Evolutionary conservation across 1,140 invertebrate genomes (phyloP).

Genomic region (Adoxophyes honmai): DNA sequence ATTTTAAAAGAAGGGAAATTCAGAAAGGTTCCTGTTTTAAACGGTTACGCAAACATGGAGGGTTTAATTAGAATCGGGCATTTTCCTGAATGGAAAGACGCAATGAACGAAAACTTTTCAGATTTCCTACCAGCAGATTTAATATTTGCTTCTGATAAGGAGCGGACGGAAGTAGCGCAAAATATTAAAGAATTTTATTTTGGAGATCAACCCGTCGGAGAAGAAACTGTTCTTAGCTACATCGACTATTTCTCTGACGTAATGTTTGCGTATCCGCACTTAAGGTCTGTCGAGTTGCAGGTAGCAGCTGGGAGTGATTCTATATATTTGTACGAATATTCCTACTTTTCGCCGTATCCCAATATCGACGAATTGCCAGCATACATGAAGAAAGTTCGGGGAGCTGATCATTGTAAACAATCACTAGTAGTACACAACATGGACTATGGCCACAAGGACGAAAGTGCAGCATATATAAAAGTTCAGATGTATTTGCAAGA

Average conservation of each 20-base stretch:
- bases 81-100: background rate
- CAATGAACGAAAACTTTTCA: conserved; percentile 33
- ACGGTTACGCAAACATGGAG: too few species aligned
- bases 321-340: conserved; percentile 2
- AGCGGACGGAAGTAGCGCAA: conserved; percentile 21
- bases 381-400: background rate
- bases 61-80: too few species aligned
- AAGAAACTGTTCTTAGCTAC: background rate
- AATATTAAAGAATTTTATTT: conserved; percentile 36
- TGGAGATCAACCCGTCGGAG: conserved; percentile 20
- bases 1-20: too few species aligned
- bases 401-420: background rate
- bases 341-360: background rate
- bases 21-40: too few species aligned
- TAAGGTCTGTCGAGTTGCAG: background rate
- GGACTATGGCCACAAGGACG: background rate
- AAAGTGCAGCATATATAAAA: background rate
- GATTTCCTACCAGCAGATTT: too few species aligned
- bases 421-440: background rate
- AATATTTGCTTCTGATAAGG: conserved; percentile 29
- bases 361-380: background rate
- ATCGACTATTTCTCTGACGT: conserved; percentile 1
- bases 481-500: background rate
- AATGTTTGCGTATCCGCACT: background rate
- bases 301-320: conserved; percentile 1